Evolutionary conservation across 2,888 invertebrate genomes (phyloP).

Genomic region (Ectemnius continuus): DNA sequence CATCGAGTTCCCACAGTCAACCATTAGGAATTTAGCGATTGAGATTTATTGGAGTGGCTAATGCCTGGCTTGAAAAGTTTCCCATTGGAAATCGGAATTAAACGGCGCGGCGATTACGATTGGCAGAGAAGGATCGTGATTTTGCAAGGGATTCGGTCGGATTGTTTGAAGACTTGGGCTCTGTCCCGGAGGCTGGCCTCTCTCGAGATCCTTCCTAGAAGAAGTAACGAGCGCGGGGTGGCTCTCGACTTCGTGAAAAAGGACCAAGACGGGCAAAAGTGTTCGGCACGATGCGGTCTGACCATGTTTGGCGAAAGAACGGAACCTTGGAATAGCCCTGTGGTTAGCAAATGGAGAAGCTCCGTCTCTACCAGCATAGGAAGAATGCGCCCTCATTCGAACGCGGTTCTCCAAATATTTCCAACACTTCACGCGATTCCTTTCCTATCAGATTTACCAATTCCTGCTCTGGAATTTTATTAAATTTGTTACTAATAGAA

Average conservation of each 20-base stretch:
- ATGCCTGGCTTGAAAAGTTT: not conserved
- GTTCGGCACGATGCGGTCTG: slow-evolving; percentile 50
- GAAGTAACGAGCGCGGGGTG: slow-evolving; percentile 52
- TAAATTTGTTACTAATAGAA: no score
- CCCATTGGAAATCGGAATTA: not conserved
- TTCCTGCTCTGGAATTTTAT: no score
- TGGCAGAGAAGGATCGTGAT: not conserved
- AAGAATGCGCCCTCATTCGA: slow-evolving; percentile 31
- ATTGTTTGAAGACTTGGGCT: slow-evolving; percentile 26
- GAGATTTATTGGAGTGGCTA: not conserved
- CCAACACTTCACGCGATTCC: not conserved
- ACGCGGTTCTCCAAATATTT: not conserved
- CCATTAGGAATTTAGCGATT: not conserved
- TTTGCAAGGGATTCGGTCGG: slow-evolving; percentile 5
- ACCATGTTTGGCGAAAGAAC: slow-evolving; percentile 58
- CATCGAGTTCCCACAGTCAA: not conserved
- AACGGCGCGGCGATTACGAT: not conserved
- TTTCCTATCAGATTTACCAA: no score
- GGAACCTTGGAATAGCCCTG: slow-evolving; percentile 47
- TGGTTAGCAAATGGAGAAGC: slow-evolving; percentile 34
- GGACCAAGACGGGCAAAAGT: slow-evolving; percentile 48
- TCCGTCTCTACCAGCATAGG: slow-evolving; percentile 17
- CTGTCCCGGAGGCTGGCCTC: slow-evolving; percentile 15
- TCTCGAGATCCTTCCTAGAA: slow-evolving; percentile 48
- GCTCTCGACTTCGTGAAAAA: slow-evolving; percentile 42